phyloP scores from a whole-genome alignment of 2,888 invertebrate species.

The Pherbina coryleti region DNA sequence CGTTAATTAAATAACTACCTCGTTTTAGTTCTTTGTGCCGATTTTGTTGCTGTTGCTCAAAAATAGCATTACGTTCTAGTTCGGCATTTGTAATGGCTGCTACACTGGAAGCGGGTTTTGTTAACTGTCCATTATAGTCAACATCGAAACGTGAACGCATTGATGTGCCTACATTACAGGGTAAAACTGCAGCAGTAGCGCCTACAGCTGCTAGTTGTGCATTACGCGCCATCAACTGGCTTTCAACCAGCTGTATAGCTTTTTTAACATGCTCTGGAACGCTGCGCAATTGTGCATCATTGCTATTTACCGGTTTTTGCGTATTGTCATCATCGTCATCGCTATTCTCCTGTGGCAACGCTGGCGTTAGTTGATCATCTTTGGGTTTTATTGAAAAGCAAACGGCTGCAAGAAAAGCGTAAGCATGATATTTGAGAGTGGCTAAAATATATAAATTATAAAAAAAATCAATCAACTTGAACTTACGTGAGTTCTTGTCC shows the following conservation, averaged over 20 bases:
- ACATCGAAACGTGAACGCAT: constrained; percentile 47
- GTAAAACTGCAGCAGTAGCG: constrained; percentile 28
- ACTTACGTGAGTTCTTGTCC: constrained; percentile 20
- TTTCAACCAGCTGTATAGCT: constrained; percentile 66
- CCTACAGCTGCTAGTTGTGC: constrained; percentile 51
- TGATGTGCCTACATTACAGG: constrained; percentile 32
- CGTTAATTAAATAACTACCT: constrained; percentile 44
- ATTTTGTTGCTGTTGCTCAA: constrained; percentile 51
- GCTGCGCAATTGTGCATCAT: constrained; percentile 26
- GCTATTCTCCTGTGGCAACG: constrained; percentile 82
- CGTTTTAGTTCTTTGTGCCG: constrained; percentile 58
- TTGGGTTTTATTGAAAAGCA: constrained; percentile 89
- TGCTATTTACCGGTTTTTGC: not conserved
- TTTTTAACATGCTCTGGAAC: constrained; percentile 67
- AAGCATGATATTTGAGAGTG: not conserved
- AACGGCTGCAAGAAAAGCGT: constrained; percentile 74
- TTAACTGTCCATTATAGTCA: constrained; percentile 40
- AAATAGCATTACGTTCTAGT: constrained; percentile 52
- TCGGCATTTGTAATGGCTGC: constrained; percentile 45
- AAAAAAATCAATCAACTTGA: constrained; percentile 46
- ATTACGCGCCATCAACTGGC: constrained; percentile 63
- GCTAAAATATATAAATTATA: not conserved
- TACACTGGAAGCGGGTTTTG: constrained; percentile 15
- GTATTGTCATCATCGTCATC: constrained; percentile 72
- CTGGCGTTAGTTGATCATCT: constrained; percentile 79